phyloP scores from a whole-genome alignment of 2,113 vertebrate genomes.

The Callospermophilus lateralis region DNA sequence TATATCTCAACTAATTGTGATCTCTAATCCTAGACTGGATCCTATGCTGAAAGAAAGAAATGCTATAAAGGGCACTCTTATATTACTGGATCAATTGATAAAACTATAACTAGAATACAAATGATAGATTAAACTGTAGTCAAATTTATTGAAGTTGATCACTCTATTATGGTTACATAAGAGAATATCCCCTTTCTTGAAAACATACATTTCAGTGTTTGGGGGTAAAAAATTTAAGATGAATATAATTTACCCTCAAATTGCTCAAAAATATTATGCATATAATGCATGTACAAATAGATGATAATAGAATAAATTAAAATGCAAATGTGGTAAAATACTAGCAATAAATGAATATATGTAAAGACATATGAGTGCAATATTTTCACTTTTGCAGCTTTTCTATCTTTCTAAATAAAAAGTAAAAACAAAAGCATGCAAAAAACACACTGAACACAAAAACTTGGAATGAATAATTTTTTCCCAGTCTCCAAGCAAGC shows the following conservation, averaged over 20 bases:
- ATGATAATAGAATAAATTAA: neutral
- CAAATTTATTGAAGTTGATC: slow-evolving; percentile 43
- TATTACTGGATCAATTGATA: neutral
- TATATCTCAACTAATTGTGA: neutral
- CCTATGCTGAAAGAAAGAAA: neutral
- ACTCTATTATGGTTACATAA: neutral
- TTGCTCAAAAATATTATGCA: slow-evolving; percentile 15
- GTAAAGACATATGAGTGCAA: neutral
- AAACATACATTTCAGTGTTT: neutral
- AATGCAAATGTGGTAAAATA: slow-evolving; percentile 41
- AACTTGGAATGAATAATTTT: neutral
- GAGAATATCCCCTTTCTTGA: slow-evolving; percentile 6
- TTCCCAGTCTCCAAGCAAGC: neutral
- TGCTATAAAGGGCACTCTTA: neutral
- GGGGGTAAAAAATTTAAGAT: neutral
- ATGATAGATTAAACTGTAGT: neutral
- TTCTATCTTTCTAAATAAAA: slow-evolving; percentile 53
- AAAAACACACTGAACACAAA: neutral
- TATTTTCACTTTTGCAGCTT: slow-evolving; percentile 41
- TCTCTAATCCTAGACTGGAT: neutral
- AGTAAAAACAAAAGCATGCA: neutral
- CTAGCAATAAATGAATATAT: slow-evolving; percentile 9
- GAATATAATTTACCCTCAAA: neutral
- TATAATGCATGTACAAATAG: neutral
- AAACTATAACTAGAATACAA: slow-evolving; percentile 32